A percentile compares a stretch with the other conserved stretches of the same genome.
Evolutionary conservation across 2,797 vertebrate genomes (phyloP).

Genomic region (Buceros bicornis): DNA sequence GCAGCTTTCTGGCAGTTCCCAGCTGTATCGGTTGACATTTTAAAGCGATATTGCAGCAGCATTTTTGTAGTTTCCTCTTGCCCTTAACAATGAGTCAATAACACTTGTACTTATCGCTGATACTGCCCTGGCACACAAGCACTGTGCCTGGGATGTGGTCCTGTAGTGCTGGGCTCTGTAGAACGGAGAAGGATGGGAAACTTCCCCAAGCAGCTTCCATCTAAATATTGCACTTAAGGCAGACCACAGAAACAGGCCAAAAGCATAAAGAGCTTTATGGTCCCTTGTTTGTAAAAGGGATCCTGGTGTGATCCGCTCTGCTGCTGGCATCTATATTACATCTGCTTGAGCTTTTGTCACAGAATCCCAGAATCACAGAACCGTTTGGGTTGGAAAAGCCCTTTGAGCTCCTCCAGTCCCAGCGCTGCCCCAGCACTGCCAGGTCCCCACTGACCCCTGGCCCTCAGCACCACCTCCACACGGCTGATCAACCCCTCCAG

Average conservation of each 20-base stretch:
- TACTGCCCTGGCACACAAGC: no score
- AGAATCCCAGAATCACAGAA: no score
- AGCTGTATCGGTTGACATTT: background rate
- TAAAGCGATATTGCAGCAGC: background rate
- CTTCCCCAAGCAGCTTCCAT: background rate
- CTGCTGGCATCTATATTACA: background rate
- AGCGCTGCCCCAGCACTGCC: no score
- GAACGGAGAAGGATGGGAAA: background rate
- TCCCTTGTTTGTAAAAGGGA: no score
- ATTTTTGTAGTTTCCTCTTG: background rate
- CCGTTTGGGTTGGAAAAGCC: no score
- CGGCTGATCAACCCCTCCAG: no score
- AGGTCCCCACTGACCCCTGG: no score
- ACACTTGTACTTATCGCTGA: no score
- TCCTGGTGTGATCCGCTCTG: background rate
- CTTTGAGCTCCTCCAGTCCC: no score
- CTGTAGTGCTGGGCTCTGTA: background rate
- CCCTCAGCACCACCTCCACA: no score
- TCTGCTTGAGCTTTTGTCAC: background rate
- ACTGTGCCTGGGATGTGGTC: rapidly evolving
- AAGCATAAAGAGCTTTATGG: background rate
- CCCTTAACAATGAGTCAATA: background rate
- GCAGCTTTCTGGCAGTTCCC: background rate
- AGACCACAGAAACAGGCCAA: background rate
- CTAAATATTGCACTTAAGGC: background rate